Evolutionary conservation across 2,113 vertebrate genomes (phyloP).

Genomic region (Rynchops niger): DNA sequence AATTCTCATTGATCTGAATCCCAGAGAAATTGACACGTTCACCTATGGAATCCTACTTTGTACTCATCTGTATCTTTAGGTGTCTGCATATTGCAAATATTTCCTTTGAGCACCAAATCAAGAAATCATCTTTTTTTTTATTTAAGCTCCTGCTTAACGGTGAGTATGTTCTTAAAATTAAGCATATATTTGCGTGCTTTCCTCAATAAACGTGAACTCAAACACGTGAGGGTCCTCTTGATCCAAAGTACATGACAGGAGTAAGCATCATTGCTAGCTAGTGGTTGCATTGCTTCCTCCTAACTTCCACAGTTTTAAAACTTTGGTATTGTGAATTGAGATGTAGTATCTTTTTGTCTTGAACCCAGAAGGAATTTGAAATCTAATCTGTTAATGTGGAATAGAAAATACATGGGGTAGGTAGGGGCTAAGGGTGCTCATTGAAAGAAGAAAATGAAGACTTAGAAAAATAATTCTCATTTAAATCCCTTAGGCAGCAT

Average conservation of each 20-base stretch:
- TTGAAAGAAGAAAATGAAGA: conserved; percentile 9
- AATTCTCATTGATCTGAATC: conserved; percentile 35
- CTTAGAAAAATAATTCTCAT: conserved; percentile 44
- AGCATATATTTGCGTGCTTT: background rate
- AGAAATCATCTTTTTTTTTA: background rate
- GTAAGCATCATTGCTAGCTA: background rate
- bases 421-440: background rate
- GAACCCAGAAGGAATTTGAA: background rate
- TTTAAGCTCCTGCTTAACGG: background rate
- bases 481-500: conserved; percentile 17
- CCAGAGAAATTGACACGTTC: background rate
- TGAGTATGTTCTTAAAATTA: fast-evolving
- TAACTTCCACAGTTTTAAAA: background rate
- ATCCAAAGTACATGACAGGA: fast-evolving
- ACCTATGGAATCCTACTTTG: background rate
- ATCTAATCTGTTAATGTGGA: background rate
- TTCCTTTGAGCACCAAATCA: background rate
- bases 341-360: background rate
- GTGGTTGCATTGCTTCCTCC: background rate
- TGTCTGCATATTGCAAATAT: background rate
- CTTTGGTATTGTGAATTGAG: background rate
- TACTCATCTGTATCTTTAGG: background rate
- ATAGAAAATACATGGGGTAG: background rate
- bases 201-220: background rate
- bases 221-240: background rate